phyloP scores from a whole-genome alignment of 1,140 invertebrate species.

The Drosophila bocqueti region DNA sequence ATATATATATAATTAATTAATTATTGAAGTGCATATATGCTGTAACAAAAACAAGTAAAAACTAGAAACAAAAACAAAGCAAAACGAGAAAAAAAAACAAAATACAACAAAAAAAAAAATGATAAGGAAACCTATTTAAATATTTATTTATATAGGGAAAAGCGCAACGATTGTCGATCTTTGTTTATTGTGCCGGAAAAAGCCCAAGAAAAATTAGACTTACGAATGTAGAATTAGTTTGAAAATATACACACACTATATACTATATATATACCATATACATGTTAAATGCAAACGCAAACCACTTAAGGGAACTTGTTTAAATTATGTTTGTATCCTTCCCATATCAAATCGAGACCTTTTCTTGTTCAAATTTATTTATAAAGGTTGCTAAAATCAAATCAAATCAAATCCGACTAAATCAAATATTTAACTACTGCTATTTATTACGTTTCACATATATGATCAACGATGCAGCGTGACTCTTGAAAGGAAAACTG shows the following conservation, averaged over 20 bases:
- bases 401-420: slow-evolving; percentile 26
- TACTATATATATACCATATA: slow-evolving; percentile 15
- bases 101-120: slow-evolving; percentile 1
- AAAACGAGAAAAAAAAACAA: slow-evolving; percentile 13
- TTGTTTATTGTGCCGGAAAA: slow-evolving; percentile 25
- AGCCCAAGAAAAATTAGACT: slow-evolving; percentile 43
- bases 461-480: slow-evolving; percentile 5
- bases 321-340: slow-evolving; percentile 53
- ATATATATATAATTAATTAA: slow-evolving; percentile 42
- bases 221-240: slow-evolving; percentile 40
- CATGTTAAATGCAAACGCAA: slow-evolving; percentile 26
- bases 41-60: slow-evolving; percentile 22
- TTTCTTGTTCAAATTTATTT: slow-evolving; percentile 46
- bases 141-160: slow-evolving; percentile 53
- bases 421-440: slow-evolving; percentile 41
- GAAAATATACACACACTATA: slow-evolving; percentile 21
- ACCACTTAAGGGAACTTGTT: slow-evolving; percentile 61
- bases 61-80: slow-evolving; percentile 10
- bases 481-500: slow-evolving; percentile 7
- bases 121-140: slow-evolving; percentile 48
- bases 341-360: slow-evolving; percentile 10
- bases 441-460: slow-evolving; percentile 37
- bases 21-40: slow-evolving; percentile 21
- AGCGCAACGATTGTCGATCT: slow-evolving; percentile 34
- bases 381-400: slow-evolving; percentile 17